Evolutionary conservation across 2,888 invertebrate species (phyloP), one percentile per base, ranked within the genome.

Genomic region (Mystacides longicornis): DNA sequence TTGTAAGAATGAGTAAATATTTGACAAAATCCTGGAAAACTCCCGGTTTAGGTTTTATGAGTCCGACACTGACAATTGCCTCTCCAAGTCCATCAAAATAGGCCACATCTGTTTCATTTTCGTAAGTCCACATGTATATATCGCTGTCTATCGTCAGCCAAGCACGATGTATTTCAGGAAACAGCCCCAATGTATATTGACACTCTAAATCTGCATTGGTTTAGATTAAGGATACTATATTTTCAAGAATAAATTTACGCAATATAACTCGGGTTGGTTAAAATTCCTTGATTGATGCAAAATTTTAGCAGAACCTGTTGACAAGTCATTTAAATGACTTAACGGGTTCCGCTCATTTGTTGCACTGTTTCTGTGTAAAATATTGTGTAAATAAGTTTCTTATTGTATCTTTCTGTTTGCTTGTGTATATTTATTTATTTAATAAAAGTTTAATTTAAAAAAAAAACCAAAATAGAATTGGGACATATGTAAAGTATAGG

Each of bases 121-220:
- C 94, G 74, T 94, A 98, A 22, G 94, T 91, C 99, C 99, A 99
- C 31, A 97, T 84, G 76, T 95, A 99, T 64, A 99, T 89, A 74
- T 97, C 95, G 65, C 93, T 95, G 69, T 99, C 99, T 63, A 99
- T 93, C 3, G 95, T 93, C 54, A 99, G 76, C 97, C 97, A 99
- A 0, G 97, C 97, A 67, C 98, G 80, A 53, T 88, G 89, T 63
- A 99, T 95, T 71, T 94, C 95, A 55, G 96, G 89, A 74, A 99
- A 97, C 7, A 99, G 77, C 2, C 99, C 99, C 93, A 98, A 96
- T 77, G 91, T 85, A 69, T 93, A 96, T 67, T 94, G 92, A 64
- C 92, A 93, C 73, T 95, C 94, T 81, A 96, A 91, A 74, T 93
- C 94, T 94, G 70, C n/a, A n/a, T n/a, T n/a, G 45, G 23, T 42